Base-by-base conservation (phyloP, 2,113 vertebrate genomes). In the Colossoma macropomum region DNA sequence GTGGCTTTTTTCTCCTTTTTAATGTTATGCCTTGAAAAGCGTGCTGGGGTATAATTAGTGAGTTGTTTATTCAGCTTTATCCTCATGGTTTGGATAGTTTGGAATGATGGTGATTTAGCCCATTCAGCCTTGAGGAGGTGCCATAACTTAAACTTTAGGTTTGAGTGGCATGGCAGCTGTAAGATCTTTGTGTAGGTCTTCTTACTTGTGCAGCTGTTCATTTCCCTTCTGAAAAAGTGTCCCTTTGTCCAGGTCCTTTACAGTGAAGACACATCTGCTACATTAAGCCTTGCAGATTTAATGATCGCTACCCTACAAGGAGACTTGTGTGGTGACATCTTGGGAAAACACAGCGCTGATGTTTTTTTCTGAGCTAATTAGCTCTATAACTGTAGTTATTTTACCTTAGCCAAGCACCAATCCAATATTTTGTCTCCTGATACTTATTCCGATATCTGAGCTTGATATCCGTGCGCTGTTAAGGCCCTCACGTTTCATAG, bases 81-180 rank as follows among this genome's bases (percentile, higher is more conserved):
- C 5, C 8, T 59, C 4, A n/a, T 23, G 2, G 6, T 21, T 59
- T 7, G 19, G 19, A n/a, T 59, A 4, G 54, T 9, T 54, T 17
- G 8, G 4, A 54, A 4, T 62, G 4, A 28, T 8, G 0, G 25
- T 65, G 8, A 1, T 27, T 2, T 63, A 30, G 16, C 10, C 30
- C 2, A 21, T 23, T 23, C 32, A 30, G 79, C 68, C 52, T 68
- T 72, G 12, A 6, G 1, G 23, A 21, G 27, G 27, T 5, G 65
- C 41, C 10, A 6, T 11, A 10, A 15, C 13, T 71, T 12, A 69
- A 13, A 15, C 23, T n/a, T 50, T 48, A 30, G 10, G 23, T 62
- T 69, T 81, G 81, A 84, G 56, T 87, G 85, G 77, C 65, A 23
- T n/a, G 72, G 66, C 83, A 88, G 78, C 83, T 88, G 86, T 69